Evolutionary conservation across 1,140 invertebrate species (phyloP).

Genomic region (Sycobia sp.): DNA sequence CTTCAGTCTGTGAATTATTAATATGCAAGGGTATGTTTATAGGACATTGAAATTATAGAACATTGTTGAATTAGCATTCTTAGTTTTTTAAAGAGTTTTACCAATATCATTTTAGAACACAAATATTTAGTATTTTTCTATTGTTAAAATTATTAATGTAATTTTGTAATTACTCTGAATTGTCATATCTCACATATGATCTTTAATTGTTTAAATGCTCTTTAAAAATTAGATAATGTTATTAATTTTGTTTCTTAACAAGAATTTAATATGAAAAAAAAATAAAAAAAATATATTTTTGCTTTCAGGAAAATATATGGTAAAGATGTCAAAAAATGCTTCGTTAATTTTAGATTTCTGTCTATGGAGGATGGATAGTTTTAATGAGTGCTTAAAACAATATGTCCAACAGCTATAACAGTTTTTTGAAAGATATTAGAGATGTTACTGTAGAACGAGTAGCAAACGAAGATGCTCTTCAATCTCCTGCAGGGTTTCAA

Average conservation of each 20-base stretch:
- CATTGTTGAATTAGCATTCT: no score
- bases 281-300: neutral
- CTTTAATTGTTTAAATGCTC: no score
- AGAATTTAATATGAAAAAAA: neutral
- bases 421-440: slow-evolving; percentile 60
- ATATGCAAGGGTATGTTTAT: neutral
- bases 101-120: no score
- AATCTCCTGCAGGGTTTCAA: slow-evolving; percentile 17
- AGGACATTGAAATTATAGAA: no score
- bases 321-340: neutral
- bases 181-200: no score
- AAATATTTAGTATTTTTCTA: no score
- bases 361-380: slow-evolving; percentile 10
- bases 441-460: slow-evolving; percentile 64
- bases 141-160: no score
- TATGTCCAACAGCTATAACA: slow-evolving; percentile 60
- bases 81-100: no score
- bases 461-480: slow-evolving; percentile 42
- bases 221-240: no score
- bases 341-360: neutral
- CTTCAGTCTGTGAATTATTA: neutral
- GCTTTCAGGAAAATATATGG: slow-evolving; percentile 2
- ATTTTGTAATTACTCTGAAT: no score
- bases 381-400: slow-evolving; percentile 38
- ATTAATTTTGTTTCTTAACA: no score